Conservation (phyloP, 2,113 vertebrate genomes). For the Psettodes erumei region DNA sequence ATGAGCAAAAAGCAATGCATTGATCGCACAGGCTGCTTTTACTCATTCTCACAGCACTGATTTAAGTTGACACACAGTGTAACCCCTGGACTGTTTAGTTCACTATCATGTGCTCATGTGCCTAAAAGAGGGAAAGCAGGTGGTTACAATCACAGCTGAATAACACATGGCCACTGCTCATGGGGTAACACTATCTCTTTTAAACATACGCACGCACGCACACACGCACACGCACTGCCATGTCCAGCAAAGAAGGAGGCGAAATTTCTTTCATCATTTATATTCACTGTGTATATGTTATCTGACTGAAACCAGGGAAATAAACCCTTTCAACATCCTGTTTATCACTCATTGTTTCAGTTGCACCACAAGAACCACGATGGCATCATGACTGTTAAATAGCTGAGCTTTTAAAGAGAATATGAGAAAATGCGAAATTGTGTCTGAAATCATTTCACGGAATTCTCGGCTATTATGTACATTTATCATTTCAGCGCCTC, state of each 20-base stretch:
- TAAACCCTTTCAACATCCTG: too few species aligned
- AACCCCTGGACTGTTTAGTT: neutral
- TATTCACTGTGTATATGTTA: neutral
- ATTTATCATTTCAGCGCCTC: too few species aligned
- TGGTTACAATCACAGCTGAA: conserved; percentile 32
- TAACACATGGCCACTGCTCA: conserved; percentile 9
- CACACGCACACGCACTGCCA: neutral
- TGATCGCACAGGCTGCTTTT: neutral
- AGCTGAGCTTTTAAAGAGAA: too few species aligned
- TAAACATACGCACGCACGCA: neutral
- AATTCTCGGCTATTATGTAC: too few species aligned
- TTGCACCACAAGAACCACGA: neutral
- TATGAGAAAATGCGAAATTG: too few species aligned
- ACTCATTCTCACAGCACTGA: neutral
- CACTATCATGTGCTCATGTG: neutral
- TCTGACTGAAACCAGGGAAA: too few species aligned
- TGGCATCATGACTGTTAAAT: neutral
- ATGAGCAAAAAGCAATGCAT: neutral
- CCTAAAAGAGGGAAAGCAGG: conserved; percentile 24
- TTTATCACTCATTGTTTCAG: too few species aligned
- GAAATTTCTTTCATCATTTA: too few species aligned
- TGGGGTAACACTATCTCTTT: neutral
- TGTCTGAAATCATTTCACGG: too few species aligned
- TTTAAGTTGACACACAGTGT: neutral
- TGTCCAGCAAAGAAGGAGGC: too few species aligned